Percentiles rank a stretch among this genome's conserved stretches.
Evolutionary conservation across 2,797 vertebrate genomes (phyloP).

Genomic region (Melanotaenia parkinsoni): DNA sequence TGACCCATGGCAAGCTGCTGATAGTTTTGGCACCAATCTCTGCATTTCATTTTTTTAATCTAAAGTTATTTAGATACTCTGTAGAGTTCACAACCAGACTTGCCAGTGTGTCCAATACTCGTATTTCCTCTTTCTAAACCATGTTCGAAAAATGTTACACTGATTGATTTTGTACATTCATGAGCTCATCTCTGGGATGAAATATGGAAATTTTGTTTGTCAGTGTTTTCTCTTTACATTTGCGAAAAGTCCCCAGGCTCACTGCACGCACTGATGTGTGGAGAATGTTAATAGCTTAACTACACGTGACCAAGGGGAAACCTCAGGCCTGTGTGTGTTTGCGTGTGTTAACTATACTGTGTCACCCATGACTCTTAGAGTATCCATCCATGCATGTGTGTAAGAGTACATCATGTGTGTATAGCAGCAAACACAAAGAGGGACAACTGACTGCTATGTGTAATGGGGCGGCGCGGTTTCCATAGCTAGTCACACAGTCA

Average conservation of each 20-base stretch:
- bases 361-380: slow-evolving; percentile 15
- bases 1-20: slow-evolving; percentile 3
- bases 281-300: slow-evolving; percentile 44
- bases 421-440: slow-evolving; percentile 2
- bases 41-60: not conserved
- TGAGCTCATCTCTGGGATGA: slow-evolving; percentile 15
- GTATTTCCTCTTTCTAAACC: slow-evolving; percentile 5
- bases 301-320: slow-evolving; percentile 51
- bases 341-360: slow-evolving; percentile 8
- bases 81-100: not conserved
- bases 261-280: slow-evolving; percentile 41
- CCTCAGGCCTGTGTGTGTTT: slow-evolving; percentile 18
- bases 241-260: slow-evolving; percentile 43
- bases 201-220: slow-evolving; percentile 50
- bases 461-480: too few relatives aligned
- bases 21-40: not conserved
- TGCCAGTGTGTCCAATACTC: slow-evolving; percentile 8
- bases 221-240: slow-evolving; percentile 53
- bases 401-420: slow-evolving; percentile 11
- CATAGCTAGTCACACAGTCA: too few relatives aligned
- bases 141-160: not conserved
- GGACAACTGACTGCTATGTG: slow-evolving; percentile 12
- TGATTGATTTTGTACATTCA: slow-evolving; percentile 26
- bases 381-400: slow-evolving; percentile 34
- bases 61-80: not conserved